Conservation (phyloP, 2,113 vertebrate species). For the Micromys minutus region DNA sequence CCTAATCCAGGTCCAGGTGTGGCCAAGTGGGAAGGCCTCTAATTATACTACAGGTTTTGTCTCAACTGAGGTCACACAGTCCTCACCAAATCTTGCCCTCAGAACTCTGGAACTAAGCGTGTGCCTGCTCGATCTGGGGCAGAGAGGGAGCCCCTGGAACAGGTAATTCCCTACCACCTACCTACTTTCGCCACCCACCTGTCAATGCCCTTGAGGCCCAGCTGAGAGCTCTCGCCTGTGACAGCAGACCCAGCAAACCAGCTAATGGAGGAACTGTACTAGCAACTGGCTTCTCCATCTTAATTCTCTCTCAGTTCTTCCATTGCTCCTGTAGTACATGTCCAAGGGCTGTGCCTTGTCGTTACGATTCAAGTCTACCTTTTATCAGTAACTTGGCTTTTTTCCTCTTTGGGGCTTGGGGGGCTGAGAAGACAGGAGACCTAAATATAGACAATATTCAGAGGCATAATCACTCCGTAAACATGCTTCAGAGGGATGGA, state of each 20-base stretch:
- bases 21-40: not conserved
- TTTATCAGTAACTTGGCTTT: not conserved
- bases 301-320: not conserved
- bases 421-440: constrained; percentile 1
- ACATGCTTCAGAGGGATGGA: constrained; percentile 40
- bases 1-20: constrained; percentile 22
- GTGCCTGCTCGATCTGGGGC: not conserved
- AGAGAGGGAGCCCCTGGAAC: not conserved
- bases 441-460: constrained; percentile 71
- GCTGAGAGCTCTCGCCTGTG: not conserved
- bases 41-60: constrained; percentile 38
- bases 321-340: not conserved
- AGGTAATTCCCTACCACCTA: not conserved
- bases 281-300: not conserved
- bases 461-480: constrained; percentile 67
- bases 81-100: not conserved
- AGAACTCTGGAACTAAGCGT: not conserved
- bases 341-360: not conserved
- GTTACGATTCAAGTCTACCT: not conserved
- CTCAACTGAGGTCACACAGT: not conserved
- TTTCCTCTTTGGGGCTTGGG: constrained; percentile 34
- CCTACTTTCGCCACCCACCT: not conserved
- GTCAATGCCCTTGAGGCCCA: not conserved
- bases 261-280: accelerated
- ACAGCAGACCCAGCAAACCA: not conserved